Conservation (phyloP, 1,140 invertebrate genomes). For the Drosophila arawakana region DNA sequence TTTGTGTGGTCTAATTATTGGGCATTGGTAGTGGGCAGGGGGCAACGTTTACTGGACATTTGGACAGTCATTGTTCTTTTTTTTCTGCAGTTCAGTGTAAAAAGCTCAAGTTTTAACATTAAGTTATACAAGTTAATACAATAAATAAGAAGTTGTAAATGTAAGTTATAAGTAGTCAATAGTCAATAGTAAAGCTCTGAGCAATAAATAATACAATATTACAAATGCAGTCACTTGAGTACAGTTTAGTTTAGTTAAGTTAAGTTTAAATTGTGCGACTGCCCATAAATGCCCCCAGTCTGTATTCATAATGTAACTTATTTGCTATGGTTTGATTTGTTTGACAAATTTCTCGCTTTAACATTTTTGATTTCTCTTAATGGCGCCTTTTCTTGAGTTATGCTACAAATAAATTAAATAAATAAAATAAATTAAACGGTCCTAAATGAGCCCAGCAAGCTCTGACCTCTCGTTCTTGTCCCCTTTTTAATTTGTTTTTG, state of each 20-base stretch:
- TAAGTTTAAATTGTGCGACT: constrained; percentile 33
- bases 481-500: neutral
- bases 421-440: constrained; percentile 75
- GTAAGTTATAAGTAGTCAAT: constrained; percentile 49
- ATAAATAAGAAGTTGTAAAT: constrained; percentile 35
- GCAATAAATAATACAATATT: constrained; percentile 62
- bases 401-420: constrained; percentile 83
- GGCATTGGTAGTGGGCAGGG: constrained; percentile 19
- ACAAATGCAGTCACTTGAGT: constrained; percentile 61
- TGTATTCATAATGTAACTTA: constrained; percentile 46
- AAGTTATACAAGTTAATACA: constrained; percentile 11
- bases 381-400: constrained; percentile 70
- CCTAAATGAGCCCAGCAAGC: neutral
- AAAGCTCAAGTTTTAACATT: constrained; percentile 26
- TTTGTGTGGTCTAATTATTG: constrained; percentile 7
- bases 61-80: constrained; percentile 29
- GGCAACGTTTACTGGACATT: constrained; percentile 31
- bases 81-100: constrained; percentile 17
- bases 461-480: constrained; percentile 8
- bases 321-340: constrained; percentile 42
- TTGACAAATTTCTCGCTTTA: constrained; percentile 22
- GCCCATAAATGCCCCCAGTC: constrained; percentile 27
- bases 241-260: constrained; percentile 35
- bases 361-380: constrained; percentile 36
- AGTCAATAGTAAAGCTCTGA: constrained; percentile 69